Base-by-base conservation (phyloP, 2,113 vertebrate species). In the Cyprinus carpio region DNA sequence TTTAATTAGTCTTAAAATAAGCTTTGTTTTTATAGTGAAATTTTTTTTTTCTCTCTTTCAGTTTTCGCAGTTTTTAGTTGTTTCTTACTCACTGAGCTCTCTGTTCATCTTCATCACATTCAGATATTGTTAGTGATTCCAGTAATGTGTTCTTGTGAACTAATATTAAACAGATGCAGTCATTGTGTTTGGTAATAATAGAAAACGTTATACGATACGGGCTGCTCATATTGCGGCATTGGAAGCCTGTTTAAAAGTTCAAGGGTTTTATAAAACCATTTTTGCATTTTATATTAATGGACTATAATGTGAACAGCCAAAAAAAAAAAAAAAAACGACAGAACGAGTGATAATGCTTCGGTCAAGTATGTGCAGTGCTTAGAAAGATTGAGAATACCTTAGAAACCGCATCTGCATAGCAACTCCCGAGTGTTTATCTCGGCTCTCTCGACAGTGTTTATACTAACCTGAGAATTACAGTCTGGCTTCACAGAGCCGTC, bases 131-230 rank as follows among this genome's bases (percentile, higher is more conserved):
- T 29, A 54, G 10, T 54, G 54, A 51, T 37, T 27, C 74, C 43
- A 27, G 40, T 29, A 29, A 51, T 29, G 40, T 51, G 43, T 29
- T 51, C 15, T 18, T 20, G 15, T 16, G 46, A 29, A 75, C 25
- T 51, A 46, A 51, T 75, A 49, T 4, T 46, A 27, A 75, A 43
- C 74, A 29, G 74, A 49, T 29, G 25, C 74, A 15, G 23, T 51
- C 74, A 4, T 43, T 75, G 74, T 75, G 74, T 75, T 75, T 75
- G 74, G n/a, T 51, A 75, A 75, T 75, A 75, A 51, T 75, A 75
- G 15, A 75, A 51, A 40, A 29, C 1, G 7, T 75, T 29, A 75
- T 51, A 10, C 12, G 51, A 75, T 75, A 75, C 16, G 46, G 74
- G 43, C 46, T 27, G 40, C n/a, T 75, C 74, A 29, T 75, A 75